These are phyloP conservation scores for Desmodus rotundus DNA, from an alignment of 2,113 vertebrate genomes.

Conservation along the genomic window DNA sequence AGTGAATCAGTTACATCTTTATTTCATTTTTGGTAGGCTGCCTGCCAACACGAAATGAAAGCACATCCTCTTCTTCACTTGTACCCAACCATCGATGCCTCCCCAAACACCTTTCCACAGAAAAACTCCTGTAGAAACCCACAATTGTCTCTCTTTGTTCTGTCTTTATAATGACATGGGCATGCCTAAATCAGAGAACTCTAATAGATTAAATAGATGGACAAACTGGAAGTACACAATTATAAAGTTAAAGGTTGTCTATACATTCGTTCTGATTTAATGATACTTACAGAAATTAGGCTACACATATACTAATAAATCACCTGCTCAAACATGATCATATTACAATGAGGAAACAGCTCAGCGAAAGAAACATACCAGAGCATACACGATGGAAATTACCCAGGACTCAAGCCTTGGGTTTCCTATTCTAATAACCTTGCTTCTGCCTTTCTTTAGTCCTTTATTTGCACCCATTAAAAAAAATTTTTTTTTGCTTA, in stretches of 20 bases:
- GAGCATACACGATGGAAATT: background rate
- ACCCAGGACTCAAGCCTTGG: background rate
- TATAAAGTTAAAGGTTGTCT: background rate
- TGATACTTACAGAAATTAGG: background rate
- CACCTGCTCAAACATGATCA: background rate
- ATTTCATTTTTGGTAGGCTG: constrained; percentile 16
- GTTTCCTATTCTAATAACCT: background rate
- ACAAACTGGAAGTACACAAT: background rate
- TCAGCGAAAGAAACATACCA: background rate
- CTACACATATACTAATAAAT: background rate
- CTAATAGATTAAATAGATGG: background rate
- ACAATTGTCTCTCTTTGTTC: background rate
- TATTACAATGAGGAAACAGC: background rate
- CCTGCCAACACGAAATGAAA: background rate
- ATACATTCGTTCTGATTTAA: background rate
- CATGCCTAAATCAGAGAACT: background rate
- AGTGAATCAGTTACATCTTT: background rate
- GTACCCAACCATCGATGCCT: background rate
- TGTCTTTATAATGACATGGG: background rate
- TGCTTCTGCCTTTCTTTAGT: background rate
- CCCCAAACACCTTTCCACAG: constrained; percentile 15
- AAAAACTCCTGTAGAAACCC: background rate
- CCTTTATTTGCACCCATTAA: background rate
- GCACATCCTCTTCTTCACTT: background rate
- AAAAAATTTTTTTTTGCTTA: background rate